Conservation (phyloP, 2,797 vertebrate species). For the Geotrypetes seraphini region DNA sequence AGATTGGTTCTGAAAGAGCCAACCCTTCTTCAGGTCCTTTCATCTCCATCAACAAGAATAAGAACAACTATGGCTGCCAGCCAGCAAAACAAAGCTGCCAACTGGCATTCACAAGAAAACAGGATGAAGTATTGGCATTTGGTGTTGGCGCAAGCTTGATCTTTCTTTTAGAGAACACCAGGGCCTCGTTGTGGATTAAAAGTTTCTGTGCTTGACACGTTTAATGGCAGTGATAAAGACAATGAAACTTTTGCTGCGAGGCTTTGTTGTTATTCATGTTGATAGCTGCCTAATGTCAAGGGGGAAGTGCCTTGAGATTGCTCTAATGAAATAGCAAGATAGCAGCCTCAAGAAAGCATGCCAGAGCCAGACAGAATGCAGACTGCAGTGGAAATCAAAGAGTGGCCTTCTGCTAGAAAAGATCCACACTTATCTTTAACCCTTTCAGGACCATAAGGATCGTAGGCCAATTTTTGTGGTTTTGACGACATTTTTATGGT, state of each 20-base stretch:
- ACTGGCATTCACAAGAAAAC: background rate
- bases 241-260: background rate
- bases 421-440: too few species aligned
- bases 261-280: background rate
- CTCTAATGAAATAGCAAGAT: background rate
- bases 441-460: too few species aligned
- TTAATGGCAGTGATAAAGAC: rapidly evolving
- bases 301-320: too few species aligned
- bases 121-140: background rate
- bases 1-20: background rate
- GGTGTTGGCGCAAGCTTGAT: background rate
- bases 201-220: too few species aligned
- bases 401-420: too few species aligned
- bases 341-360: background rate
- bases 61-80: background rate
- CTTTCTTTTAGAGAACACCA: background rate
- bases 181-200: background rate
- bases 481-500: too few species aligned
- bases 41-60: background rate
- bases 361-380: too few species aligned
- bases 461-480: too few species aligned
- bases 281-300: background rate
- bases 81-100: background rate
- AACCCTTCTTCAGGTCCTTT: background rate
- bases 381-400: too few species aligned